phyloP scores from a whole-genome alignment of 2,797 vertebrate species.

The Meriones psammophilus region DNA sequence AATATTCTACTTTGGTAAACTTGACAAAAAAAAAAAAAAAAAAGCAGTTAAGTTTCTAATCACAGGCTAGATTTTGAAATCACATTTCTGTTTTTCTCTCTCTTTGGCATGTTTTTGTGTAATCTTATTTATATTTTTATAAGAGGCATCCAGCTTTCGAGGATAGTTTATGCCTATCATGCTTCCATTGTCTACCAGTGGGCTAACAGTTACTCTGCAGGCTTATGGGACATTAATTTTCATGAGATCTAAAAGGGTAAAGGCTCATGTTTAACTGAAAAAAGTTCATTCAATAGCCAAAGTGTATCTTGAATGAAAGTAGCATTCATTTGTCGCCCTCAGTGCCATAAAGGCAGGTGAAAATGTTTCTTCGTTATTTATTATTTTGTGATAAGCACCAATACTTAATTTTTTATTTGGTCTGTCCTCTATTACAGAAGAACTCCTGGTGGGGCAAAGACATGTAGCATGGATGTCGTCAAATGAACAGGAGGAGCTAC shows the following conservation, averaged over 20 bases:
- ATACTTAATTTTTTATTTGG: background rate
- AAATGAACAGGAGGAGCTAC: background rate
- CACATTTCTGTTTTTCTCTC: background rate
- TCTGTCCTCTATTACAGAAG: background rate
- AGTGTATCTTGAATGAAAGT: background rate
- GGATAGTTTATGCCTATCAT: background rate
- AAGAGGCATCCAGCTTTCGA: background rate
- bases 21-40: background rate
- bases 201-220: background rate
- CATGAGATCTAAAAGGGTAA: background rate
- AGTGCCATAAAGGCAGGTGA: background rate
- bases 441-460: background rate
- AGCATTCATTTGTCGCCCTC: background rate
- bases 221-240: background rate
- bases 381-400: background rate
- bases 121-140: background rate
- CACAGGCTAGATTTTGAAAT: background rate
- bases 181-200: background rate
- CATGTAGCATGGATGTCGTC: background rate
- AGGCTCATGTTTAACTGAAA: background rate
- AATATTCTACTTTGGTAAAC: background rate
- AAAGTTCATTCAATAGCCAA: background rate
- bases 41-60: background rate
- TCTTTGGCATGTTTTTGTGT: background rate
- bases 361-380: background rate